phyloP scores from a whole-genome alignment of 23 tunicate species.

The Halocynthia roretzi region DNA sequence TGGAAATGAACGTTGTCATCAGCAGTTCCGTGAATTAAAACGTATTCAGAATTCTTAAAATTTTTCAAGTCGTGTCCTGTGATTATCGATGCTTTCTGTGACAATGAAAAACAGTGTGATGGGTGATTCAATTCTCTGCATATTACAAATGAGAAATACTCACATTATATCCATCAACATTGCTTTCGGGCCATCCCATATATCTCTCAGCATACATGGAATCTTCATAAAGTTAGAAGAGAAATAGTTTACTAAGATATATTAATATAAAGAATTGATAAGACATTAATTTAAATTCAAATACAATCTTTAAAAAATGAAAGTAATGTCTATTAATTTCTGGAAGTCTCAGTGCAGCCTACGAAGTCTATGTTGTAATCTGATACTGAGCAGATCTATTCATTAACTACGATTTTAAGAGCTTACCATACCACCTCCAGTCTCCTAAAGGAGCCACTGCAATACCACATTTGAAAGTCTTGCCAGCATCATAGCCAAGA shows the following conservation, averaged over 20 bases:
- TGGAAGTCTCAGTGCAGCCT: too few relatives aligned
- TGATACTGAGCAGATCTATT: too few relatives aligned
- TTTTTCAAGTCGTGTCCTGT: slow-evolving; percentile 66
- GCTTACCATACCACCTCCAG: slow-evolving; percentile 94
- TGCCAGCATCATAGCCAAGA: slow-evolving; percentile 82
- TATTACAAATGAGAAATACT: neutral
- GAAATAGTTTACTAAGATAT: neutral
- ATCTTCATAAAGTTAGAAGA: slow-evolving; percentile 24
- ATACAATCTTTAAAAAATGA: too few relatives aligned
- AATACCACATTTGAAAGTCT: slow-evolving; percentile 86
- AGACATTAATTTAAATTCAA: too few relatives aligned
- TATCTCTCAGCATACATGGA: slow-evolving; percentile 99
- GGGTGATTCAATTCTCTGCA: neutral
- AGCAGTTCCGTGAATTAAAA: slow-evolving; percentile 88
- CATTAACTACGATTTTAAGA: too few relatives aligned
- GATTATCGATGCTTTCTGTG: slow-evolving; percentile 79
- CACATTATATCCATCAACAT: slow-evolving; percentile 54
- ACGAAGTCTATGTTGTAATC: too few relatives aligned
- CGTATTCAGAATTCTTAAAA: slow-evolving; percentile 55
- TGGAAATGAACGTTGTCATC: slow-evolving; percentile 99
- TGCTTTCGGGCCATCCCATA: slow-evolving; percentile 50
- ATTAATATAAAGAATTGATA: too few relatives aligned
- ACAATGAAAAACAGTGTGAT: neutral
- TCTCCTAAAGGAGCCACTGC: slow-evolving; percentile 92
- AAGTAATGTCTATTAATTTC: too few relatives aligned